phyloP scores from a whole-genome alignment of 2,888 invertebrate species.

The Pemphredon lugubris region DNA sequence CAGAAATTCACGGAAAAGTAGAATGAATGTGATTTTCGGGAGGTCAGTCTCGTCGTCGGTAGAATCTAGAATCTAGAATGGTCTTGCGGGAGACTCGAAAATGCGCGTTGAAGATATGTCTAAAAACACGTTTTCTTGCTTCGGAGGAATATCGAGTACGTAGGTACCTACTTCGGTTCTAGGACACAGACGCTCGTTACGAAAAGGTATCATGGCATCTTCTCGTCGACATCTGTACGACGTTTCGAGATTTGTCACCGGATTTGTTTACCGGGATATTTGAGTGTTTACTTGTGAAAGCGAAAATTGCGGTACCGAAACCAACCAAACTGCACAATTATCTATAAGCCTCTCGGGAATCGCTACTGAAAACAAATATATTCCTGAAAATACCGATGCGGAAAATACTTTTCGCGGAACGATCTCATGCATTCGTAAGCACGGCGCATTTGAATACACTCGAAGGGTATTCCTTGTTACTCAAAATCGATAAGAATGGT shows the following conservation, averaged over 20 bases:
- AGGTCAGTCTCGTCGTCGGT: no score
- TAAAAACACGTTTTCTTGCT: conserved; percentile 3
- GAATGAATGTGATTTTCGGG: neutral
- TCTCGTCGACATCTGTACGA: conserved; percentile 6
- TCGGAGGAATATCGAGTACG: conserved; percentile 16
- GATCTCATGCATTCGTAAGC: conserved; percentile 8
- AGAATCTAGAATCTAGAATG: no score
- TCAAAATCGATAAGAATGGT: conserved; percentile 21
- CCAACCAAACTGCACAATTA: neutral
- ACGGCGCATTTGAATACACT: conserved; percentile 11
- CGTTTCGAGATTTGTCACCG: conserved; percentile 7
- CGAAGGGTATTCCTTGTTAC: conserved; percentile 21
- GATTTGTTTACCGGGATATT: conserved; percentile 13
- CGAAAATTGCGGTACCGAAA: neutral
- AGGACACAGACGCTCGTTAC: conserved; percentile 33
- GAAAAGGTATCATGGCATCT: neutral
- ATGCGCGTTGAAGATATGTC: conserved; percentile 22
- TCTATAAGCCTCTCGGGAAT: neutral
- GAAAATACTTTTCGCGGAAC: neutral
- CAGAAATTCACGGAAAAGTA: neutral
- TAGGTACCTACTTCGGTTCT: conserved; percentile 4
- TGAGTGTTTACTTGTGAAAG: no score
- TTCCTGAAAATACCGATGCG: neutral
- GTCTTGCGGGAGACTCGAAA: neutral
- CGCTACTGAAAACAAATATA: neutral